These are phyloP conservation scores for Gymnothorax javanicus DNA, from an alignment of 2,797 vertebrate species.

Conservation along the genomic window DNA sequence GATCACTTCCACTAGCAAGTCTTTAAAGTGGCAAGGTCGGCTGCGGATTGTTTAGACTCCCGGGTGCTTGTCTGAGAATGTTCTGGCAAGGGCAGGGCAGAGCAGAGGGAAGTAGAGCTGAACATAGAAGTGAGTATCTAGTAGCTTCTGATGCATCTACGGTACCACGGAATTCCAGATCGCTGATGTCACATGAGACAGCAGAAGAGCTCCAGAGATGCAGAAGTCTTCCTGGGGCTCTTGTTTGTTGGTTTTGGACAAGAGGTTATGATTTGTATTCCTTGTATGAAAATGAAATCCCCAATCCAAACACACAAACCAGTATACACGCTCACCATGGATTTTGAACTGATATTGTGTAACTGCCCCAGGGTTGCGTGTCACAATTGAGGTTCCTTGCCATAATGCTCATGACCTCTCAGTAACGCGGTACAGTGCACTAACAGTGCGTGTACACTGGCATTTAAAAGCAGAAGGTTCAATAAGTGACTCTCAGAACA, in stretches of 20 bases:
- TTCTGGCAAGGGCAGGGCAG: background rate
- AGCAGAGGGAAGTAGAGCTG: too few species aligned
- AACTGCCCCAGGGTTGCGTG: background rate
- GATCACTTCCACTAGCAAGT: background rate
- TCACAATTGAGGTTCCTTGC: background rate
- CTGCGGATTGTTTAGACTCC: background rate
- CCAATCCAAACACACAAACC: background rate
- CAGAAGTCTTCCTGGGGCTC: slow-evolving; percentile 1
- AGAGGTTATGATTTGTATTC: background rate
- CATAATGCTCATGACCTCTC: background rate
- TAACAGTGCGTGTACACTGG: background rate
- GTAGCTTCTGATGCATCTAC: background rate
- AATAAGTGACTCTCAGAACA: background rate
- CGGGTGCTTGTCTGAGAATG: background rate
- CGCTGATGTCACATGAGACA: slow-evolving; percentile 17
- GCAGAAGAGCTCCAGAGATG: too few species aligned
- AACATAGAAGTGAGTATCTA: background rate
- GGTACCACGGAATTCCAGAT: background rate
- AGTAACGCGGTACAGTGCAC: background rate
- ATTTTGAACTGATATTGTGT: background rate
- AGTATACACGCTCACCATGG: background rate
- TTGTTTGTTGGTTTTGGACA: slow-evolving; percentile 20
- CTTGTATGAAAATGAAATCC: background rate
- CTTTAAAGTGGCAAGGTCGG: background rate
- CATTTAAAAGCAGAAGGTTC: background rate